phyloP scores from a whole-genome alignment of 2,797 vertebrate species.

The Malacoraja senta region DNA sequence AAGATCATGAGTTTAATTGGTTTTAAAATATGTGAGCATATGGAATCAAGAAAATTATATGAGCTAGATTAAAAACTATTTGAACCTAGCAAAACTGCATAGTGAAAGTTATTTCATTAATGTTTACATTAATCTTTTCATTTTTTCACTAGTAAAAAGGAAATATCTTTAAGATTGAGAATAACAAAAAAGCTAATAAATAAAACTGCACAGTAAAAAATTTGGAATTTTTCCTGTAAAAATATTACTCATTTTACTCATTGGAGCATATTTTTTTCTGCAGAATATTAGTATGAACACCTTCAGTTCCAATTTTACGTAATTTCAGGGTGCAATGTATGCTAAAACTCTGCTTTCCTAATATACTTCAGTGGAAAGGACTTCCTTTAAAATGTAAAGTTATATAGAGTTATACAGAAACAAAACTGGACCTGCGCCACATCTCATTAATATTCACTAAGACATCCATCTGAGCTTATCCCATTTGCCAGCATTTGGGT shows the following conservation, averaged over 20 bases:
- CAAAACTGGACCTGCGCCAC: no score
- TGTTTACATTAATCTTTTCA: conserved; percentile 12
- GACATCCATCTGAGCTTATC: no score
- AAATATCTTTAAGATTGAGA: not conserved
- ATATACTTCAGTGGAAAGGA: no score
- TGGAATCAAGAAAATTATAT: conserved; percentile 2
- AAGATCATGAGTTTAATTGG: conserved; percentile 13
- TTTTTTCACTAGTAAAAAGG: not conserved
- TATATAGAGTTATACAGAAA: not conserved
- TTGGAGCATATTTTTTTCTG: not conserved
- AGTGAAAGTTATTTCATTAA: not conserved
- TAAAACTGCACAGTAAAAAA: not conserved
- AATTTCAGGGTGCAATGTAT: no score
- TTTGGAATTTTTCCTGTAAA: not conserved
- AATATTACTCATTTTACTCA: not conserved
- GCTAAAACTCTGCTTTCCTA: no score
- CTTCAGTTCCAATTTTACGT: not conserved
- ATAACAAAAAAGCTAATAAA: not conserved
- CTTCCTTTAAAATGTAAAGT: not conserved
- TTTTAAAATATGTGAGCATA: not conserved
- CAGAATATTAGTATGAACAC: not conserved
- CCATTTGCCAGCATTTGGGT: no score
- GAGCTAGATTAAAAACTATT: not conserved
- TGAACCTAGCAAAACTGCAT: not conserved
- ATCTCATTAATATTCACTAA: no score